A percentile compares a stretch with the other conserved stretches of the same genome.
These are phyloP conservation scores for Odontesthes bonariensis DNA, from an alignment of 2,113 vertebrate species.

Conservation along the genomic window DNA sequence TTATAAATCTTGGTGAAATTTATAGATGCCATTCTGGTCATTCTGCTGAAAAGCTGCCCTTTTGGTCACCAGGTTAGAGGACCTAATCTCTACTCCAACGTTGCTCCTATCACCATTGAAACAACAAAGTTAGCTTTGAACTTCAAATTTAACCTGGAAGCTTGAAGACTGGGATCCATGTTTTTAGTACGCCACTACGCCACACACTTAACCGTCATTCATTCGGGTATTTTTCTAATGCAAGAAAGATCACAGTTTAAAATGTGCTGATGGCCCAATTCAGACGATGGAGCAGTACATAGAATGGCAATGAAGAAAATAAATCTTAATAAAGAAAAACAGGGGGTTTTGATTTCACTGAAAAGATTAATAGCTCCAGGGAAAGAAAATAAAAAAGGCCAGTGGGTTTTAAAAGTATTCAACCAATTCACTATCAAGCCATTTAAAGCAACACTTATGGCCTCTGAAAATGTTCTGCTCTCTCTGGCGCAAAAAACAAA, in stretches of 20 bases:
- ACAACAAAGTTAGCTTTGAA: slow-evolving; percentile 59
- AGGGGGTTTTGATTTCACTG: slow-evolving; percentile 37
- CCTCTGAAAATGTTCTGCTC: slow-evolving; percentile 47
- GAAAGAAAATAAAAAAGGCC: slow-evolving; percentile 9
- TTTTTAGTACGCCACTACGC: slow-evolving; percentile 13
- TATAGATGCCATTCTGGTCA: slow-evolving; percentile 68
- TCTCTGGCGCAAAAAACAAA: slow-evolving; percentile 24
- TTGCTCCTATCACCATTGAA: slow-evolving; percentile 22
- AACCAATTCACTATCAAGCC: slow-evolving; percentile 57
- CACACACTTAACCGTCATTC: no score
- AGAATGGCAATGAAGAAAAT: slow-evolving; percentile 56
- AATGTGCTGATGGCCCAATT: slow-evolving; percentile 70
- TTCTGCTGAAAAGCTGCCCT: slow-evolving; percentile 60
- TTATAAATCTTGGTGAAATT: slow-evolving; percentile 84
- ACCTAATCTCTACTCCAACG: slow-evolving; percentile 17
- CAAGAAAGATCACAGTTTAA: slow-evolving; percentile 51
- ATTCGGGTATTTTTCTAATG: slow-evolving; percentile 42
- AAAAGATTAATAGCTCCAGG: slow-evolving; percentile 35
- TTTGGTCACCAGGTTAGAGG: slow-evolving; percentile 60
- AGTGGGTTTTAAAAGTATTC: slow-evolving; percentile 36
- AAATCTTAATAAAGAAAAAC: slow-evolving; percentile 39
- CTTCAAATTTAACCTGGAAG: slow-evolving; percentile 36
- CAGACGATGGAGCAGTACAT: slow-evolving; percentile 66
- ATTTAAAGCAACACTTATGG: slow-evolving; percentile 61
- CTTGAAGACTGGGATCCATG: slow-evolving; percentile 15